Base-by-base conservation (phyloP, 2,797 vertebrate genomes). In the Acipenser oxyrinchus region DNA sequence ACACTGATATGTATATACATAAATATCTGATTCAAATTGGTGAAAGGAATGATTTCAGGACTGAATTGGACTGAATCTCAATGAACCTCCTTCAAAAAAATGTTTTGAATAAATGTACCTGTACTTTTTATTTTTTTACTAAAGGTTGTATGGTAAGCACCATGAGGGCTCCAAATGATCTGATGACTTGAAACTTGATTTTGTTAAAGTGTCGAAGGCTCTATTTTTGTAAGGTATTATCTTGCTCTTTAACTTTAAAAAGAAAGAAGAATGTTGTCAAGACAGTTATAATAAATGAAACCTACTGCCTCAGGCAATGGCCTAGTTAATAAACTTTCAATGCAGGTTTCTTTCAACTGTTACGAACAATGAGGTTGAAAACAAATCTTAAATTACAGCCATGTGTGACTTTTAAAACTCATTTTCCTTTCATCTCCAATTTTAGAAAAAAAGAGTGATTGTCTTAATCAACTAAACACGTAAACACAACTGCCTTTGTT, bases 321-420 rank as follows among this genome's bases (percentile, higher is more conserved):
- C 82, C 87, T 87, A 90, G 89, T 91, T 91, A 89, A 91, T 91
- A 90, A 89, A 89, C 84, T 90, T 89, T 86, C 88, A 89, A 86
- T 90, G 88, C 90, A 89, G 86, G 87, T 86, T 91, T 89, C 89
- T 90, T 91, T 91, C 88, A 91, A 90, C 87, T 91, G 82, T 88
- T 91, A 84, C 53, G 81, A 85, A 90, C 87, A 90, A 88, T 84
- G 83, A 89, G 81, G 84, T 82, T 78, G 72, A 76, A 82, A 84
- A 89, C 87, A 89, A 84, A 85, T 79, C 86, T 90, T 90, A 89
- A 90, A 90, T 65, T 90, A 88, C 86, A 90, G 18, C 18, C 88
- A 90, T 89, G 87, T 90, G 89, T 90, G 88, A 91, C 82, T 58
- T 58, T 12, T 12, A n/a, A 86, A 82, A 87, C 86, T 80, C 58